A percentile compares a stretch with the other conserved stretches of the same genome.
These are phyloP conservation scores for Cheilosia scutellata DNA, from an alignment of 2,888 invertebrate genomes.

Conservation along the genomic window DNA sequence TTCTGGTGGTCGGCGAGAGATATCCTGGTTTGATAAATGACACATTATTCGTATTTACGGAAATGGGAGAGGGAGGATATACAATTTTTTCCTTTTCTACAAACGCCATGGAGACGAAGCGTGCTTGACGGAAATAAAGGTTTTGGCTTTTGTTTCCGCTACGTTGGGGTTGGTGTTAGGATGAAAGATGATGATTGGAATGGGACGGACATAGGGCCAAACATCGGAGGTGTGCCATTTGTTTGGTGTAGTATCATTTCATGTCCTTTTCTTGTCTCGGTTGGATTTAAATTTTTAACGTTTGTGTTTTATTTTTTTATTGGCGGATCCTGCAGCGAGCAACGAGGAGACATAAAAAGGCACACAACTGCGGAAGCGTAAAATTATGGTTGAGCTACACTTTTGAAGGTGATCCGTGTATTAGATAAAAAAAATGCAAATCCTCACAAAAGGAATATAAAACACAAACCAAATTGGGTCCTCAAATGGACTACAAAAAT, in stretches of 20 bases:
- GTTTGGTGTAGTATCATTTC: constrained; percentile 9
- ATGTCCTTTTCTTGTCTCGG: constrained; percentile 21
- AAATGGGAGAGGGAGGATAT: constrained; percentile 4
- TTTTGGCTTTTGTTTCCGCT: constrained; percentile 59
- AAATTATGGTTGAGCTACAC: constrained; percentile 47
- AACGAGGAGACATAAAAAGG: constrained; percentile 7
- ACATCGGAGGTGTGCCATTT: constrained; percentile 54
- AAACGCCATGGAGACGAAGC: constrained; percentile 43
- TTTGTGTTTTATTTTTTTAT: constrained; percentile 36
- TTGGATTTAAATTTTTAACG: constrained; percentile 57
- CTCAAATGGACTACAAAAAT: constrained; percentile 43
- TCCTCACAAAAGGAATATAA: not conserved
- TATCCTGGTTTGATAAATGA: constrained; percentile 73
- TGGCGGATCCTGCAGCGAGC: constrained; percentile 16
- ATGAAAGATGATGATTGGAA: constrained; percentile 67
- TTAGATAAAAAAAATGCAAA: constrained; percentile 34
- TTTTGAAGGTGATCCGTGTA: not conserved
- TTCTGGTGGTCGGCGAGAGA: constrained; percentile 48
- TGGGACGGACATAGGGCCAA: constrained; percentile 23
- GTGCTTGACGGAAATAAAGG: constrained; percentile 69
- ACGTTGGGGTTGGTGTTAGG: constrained; percentile 57
- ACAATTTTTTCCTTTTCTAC: constrained; percentile 4
- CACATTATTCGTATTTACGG: constrained; percentile 69
- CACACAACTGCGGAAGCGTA: constrained; percentile 51
- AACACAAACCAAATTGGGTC: constrained; percentile 22